Conservation (phyloP, 2,797 vertebrate genomes). For the Pogoniulus pusillus region DNA sequence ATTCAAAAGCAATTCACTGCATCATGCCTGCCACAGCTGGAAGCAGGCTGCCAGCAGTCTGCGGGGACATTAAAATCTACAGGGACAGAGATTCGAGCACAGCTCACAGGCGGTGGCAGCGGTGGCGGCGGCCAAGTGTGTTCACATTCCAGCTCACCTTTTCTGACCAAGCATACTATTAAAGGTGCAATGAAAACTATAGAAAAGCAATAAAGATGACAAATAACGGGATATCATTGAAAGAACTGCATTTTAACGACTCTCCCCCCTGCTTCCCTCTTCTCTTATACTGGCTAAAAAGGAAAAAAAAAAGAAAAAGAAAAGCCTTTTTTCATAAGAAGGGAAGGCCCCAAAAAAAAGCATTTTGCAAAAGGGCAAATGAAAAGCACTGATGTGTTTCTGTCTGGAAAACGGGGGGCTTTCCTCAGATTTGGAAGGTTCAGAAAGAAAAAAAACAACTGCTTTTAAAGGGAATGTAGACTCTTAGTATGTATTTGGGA, state of each 20-base stretch:
- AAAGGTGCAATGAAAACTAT: slow-evolving; percentile 75
- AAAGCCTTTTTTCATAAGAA: slow-evolving; percentile 40
- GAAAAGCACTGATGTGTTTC: not conserved
- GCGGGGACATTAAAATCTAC: slow-evolving; percentile 88
- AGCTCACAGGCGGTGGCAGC: slow-evolving; percentile 78
- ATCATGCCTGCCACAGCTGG: slow-evolving; percentile 96
- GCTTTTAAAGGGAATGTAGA: not conserved
- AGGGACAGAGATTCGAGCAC: slow-evolving; percentile 81
- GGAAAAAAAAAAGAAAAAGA: not conserved
- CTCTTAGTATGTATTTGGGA: not conserved
- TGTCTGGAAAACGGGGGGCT: not conserved
- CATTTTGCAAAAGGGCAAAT: slow-evolving; percentile 16
- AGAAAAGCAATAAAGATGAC: slow-evolving; percentile 78
- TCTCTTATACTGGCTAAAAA: not conserved
- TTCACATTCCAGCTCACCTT: slow-evolving; percentile 79
- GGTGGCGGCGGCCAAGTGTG: slow-evolving; percentile 72
- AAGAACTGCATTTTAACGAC: slow-evolving; percentile 76
- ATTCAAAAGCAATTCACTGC: slow-evolving; percentile 97
- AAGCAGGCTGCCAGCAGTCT: slow-evolving; percentile 91
- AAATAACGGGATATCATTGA: slow-evolving; percentile 68
- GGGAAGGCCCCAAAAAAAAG: not conserved
- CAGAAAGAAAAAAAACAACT: not conserved
- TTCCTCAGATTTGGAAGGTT: not conserved
- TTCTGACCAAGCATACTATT: slow-evolving; percentile 75
- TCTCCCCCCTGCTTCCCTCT: slow-evolving; percentile 30